Evolutionary conservation across 2,113 vertebrate species (phyloP).

Genomic region (Limnothrissa miodon): DNA sequence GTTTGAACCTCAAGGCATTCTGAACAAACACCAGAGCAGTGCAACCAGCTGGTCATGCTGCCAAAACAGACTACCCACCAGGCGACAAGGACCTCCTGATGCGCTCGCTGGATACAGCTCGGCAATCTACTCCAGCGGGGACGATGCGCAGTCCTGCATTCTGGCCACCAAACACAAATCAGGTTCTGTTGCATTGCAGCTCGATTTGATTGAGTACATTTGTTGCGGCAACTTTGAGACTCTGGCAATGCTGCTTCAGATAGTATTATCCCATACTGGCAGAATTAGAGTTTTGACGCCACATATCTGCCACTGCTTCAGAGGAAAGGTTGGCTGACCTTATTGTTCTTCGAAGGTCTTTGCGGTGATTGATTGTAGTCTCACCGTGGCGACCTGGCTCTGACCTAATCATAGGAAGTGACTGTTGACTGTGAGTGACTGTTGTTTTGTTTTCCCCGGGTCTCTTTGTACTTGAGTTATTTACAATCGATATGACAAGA

Average conservation of each 20-base stretch:
- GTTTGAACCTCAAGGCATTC: slow-evolving; percentile 54
- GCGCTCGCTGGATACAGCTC: slow-evolving; percentile 18
- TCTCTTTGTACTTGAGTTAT: slow-evolving; percentile 7
- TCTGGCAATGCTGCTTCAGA: background rate
- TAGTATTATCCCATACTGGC: background rate
- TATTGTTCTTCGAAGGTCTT: background rate
- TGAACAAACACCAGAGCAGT: slow-evolving; percentile 54
- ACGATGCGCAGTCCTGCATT: background rate
- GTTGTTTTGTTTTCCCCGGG: background rate
- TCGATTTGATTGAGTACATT: background rate
- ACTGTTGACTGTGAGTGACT: slow-evolving; percentile 6
- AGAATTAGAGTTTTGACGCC: background rate
- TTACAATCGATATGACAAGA: slow-evolving; percentile 4
- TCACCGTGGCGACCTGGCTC: background rate
- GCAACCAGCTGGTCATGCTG: slow-evolving; percentile 47
- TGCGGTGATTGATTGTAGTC: background rate
- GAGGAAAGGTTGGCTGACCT: background rate
- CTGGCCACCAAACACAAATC: background rate
- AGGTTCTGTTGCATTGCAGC: background rate
- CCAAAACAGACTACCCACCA: slow-evolving; percentile 45
- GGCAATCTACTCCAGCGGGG: background rate
- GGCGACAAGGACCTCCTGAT: slow-evolving; percentile 46
- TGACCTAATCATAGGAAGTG: slow-evolving; percentile 1
- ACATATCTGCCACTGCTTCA: background rate
- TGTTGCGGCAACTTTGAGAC: background rate